Evolutionary conservation across 2,113 vertebrate species (phyloP), one percentile per base, ranked within the genome.

Genomic region (Phainopepla nitens): DNA sequence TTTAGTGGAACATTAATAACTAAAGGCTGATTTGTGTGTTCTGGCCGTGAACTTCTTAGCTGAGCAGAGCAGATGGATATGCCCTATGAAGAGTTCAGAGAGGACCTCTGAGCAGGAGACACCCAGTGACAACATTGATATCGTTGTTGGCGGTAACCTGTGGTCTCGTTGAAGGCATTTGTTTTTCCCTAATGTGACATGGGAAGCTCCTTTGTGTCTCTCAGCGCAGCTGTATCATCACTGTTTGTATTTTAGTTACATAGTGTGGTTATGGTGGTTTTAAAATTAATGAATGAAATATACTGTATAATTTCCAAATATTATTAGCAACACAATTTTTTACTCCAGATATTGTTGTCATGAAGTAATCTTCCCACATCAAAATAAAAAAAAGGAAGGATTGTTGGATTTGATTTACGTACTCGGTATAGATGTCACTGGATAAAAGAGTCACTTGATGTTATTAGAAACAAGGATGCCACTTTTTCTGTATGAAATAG

Each of bases 191-290:
- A 1, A 18, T 11, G 15, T 58, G 39, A 25, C 13, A 0, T 21
- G 21, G 39, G 57, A 65, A 42, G 14, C 33, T 77, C 35, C 19
- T 29, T 33, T 25, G 4, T 49, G 21, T 58, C 51, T 49, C 16
- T 35, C 19, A 2, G 3, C 31, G 57, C 35, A 49, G 12, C 50
- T 81, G 18, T 35, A 8, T 36, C 11, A 19, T 29, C 28, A 3
- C 22, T 54, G 9, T 72, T 24, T 41, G 1, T n/a, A 23, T 60
- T 58, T 82, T 39, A 44, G 23, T 27, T 36, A 18, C 20, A 3
- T 31, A 5, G 5, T n/a, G n/a, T n/a, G n/a, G n/a, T 9, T 53
- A 36, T 0, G 0, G 6, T 53, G n/a, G 3, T 36, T 45, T 69
- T 57, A 42, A 70, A 53, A 62, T 33, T 39, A 2, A 29, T 62